Evolutionary conservation across 2,113 vertebrate genomes (phyloP), one percentile per base, ranked within the genome.

Genomic region (Collichthys lucidus): DNA sequence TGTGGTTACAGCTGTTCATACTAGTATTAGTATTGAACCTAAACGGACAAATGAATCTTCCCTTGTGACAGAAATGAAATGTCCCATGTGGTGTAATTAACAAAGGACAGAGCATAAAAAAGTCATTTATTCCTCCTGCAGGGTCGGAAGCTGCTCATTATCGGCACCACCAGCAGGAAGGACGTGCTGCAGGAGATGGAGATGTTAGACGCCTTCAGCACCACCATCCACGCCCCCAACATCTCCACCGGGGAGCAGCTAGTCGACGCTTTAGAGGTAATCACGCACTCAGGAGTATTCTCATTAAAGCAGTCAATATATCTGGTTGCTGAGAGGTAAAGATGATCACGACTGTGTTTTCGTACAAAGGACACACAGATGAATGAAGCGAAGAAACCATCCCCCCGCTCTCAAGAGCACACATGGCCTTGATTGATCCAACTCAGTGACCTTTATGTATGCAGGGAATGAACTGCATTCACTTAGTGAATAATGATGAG

Each of bases 141-240:
- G 98, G 96, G 97, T 11, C 96, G 98, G 15, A 99, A 99, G 92
- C 97, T 99, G 10, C 95, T 99, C 8, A 99, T 99, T 91, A 98
- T 99, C 2, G 98, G 98, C 17, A 99, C 98, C 87, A 99, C 97
- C 19, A 99, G 98, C 92, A 96, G 98, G 88, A 99, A 99, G 91
- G 98, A 99, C 0, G 98, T 99, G 22, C 95, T 99, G 74, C 97
- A 98, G 92, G 98, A 99, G 90, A 99, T 99, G 98, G 98, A 99
- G 84, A 99, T 99, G 98, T 85, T 99, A n/a, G 96, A 99, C 0
- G 97, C 97, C 50, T 99, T 99, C 95, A 99, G 97, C 94, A 99
- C 98, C 75, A 98, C 96, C 29, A 96, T 99, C 90, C 98, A 99
- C 0, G 88, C 98, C 60, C 97, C 97, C 70, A 99, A 98, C 93